These are phyloP conservation scores for Trachelus iudaicus DNA, from an alignment of 2,888 invertebrate species.

Conservation along the genomic window DNA sequence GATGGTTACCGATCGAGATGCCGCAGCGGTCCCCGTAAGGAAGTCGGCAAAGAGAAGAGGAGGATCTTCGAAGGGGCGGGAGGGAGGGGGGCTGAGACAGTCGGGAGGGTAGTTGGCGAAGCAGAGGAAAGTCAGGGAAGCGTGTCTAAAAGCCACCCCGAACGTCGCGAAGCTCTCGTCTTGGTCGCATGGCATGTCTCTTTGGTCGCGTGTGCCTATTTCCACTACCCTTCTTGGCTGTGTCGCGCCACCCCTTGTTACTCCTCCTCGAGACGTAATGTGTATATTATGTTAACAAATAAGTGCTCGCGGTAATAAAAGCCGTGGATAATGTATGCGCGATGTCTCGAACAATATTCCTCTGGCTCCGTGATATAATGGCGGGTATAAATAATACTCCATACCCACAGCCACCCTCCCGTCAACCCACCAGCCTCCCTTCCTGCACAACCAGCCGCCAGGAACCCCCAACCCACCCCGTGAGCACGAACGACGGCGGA, in stretches of 20 bases:
- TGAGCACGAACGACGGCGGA: neutral
- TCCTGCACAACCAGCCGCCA: neutral
- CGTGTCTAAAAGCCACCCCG: slow-evolving; percentile 49
- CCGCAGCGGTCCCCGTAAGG: neutral
- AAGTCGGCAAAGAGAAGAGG: neutral
- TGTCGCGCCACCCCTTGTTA: slow-evolving; percentile 10
- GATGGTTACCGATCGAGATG: neutral
- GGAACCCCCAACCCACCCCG: neutral
- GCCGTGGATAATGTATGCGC: slow-evolving; percentile 58
- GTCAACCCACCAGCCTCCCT: neutral
- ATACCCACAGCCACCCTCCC: slow-evolving; percentile 15
- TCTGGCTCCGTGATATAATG: slow-evolving; percentile 56
- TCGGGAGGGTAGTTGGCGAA: neutral
- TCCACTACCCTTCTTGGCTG: neutral
- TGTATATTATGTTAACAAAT: slow-evolving; percentile 64
- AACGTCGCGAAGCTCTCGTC: neutral
- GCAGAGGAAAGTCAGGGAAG: neutral
- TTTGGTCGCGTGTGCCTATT: slow-evolving; percentile 3
- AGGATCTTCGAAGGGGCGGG: neutral
- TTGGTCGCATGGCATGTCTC: neutral
- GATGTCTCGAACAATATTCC: slow-evolving; percentile 62
- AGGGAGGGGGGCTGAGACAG: neutral
- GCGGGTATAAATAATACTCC: slow-evolving; percentile 58
- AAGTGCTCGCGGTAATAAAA: slow-evolving; percentile 61
- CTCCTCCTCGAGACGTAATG: slow-evolving; percentile 40